These are phyloP conservation scores for Phylloscopus trochilus DNA, from an alignment of 2,113 vertebrate genomes.

Conservation along the genomic window DNA sequence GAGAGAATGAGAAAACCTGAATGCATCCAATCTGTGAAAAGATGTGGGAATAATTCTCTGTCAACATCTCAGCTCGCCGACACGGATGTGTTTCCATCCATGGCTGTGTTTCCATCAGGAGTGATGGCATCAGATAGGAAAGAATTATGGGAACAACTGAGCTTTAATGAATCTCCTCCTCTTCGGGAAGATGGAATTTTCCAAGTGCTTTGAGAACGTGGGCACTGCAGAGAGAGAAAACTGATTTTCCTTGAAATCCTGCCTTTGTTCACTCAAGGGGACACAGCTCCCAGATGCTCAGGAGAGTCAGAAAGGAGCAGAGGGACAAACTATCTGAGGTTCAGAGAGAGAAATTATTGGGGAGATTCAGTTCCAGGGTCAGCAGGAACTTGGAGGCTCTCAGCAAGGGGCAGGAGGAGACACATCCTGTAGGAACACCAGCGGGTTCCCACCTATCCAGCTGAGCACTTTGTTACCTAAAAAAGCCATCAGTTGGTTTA, in stretches of 20 bases:
- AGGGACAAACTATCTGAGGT: background rate
- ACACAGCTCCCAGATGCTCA: rapidly evolving
- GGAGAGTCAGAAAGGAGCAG: background rate
- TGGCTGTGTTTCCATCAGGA: background rate
- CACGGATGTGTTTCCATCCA: background rate
- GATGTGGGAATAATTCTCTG: slow-evolving; percentile 37
- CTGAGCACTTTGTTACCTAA: background rate
- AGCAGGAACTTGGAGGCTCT: background rate
- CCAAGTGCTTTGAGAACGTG: background rate
- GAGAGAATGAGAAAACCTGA: slow-evolving; percentile 10
- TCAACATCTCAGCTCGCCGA: slow-evolving; percentile 21
- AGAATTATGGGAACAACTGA: background rate
- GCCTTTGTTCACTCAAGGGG: background rate
- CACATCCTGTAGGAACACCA: rapidly evolving
- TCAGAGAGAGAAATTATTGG: background rate
- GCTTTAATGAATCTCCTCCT: background rate
- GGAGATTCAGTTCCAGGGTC: background rate
- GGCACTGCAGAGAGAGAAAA: background rate
- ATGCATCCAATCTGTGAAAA: slow-evolving; percentile 1
- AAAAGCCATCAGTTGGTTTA: background rate
- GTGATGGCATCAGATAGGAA: background rate
- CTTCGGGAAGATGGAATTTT: background rate
- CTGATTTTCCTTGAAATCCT: background rate
- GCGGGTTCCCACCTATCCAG: background rate
- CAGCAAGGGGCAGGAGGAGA: background rate